Evolutionary conservation across 2,888 invertebrate genomes (phyloP).

Genomic region (Tyria jacobaeae): DNA sequence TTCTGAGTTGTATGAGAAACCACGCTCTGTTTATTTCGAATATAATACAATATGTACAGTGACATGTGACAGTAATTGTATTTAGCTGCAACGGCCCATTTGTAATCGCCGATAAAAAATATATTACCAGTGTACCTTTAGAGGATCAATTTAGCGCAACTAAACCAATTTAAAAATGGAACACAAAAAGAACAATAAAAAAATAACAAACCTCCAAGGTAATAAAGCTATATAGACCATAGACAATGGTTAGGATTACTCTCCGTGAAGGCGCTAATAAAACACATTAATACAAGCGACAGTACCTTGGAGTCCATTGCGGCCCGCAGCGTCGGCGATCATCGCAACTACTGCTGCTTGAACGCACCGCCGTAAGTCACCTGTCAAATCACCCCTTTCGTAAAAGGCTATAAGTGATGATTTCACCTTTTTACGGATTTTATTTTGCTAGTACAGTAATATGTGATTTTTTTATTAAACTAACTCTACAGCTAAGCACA

Average conservation of each 20-base stretch:
- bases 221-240: not conserved
- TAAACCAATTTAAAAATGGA: constrained; percentile 2
- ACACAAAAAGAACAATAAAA: not conserved
- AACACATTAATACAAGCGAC: not conserved
- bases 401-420: constrained; percentile 8
- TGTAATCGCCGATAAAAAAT: no score
- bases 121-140: no score
- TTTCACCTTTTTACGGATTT: not conserved
- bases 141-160: no score
- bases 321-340: constrained; percentile 27
- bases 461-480: no score
- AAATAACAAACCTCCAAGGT: not conserved
- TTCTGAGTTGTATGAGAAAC: no score
- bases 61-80: no score
- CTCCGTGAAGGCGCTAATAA: not conserved
- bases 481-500: no score
- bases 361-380: not conserved
- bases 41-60: no score
- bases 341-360: constrained; percentile 16
- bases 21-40: no score
- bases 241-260: no score
- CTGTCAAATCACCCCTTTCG: constrained; percentile 14
- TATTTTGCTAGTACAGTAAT: no score
- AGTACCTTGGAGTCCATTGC: constrained; percentile 75
- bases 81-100: no score